Conservation (phyloP, 2,797 vertebrate genomes). For the Intellagama lesueurii region DNA sequence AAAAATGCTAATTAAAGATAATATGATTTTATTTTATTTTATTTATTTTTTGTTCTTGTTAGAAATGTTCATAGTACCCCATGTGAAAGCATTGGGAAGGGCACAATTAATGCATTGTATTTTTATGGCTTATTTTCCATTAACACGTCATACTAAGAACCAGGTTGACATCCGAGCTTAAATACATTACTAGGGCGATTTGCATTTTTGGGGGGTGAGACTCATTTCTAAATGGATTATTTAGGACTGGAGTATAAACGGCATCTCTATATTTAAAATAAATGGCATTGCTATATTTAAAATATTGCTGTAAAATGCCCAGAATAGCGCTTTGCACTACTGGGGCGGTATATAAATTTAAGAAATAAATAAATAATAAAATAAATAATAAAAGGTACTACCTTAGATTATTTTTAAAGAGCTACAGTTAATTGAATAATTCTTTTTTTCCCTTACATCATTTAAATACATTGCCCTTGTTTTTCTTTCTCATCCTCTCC, state of each 20-base stretch:
- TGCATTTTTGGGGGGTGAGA: not conserved
- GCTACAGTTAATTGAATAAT: conserved; percentile 51
- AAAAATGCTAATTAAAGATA: not conserved
- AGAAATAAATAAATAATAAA: too few relatives aligned
- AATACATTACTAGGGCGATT: not conserved
- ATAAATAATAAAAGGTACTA: conserved; percentile 32
- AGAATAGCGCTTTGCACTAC: too few relatives aligned
- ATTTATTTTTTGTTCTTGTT: conserved; percentile 8
- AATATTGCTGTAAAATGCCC: too few relatives aligned
- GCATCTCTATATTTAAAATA: conserved; percentile 57
- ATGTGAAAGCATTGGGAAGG: not conserved
- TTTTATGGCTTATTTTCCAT: conserved; percentile 65
- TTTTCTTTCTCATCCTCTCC: conserved; percentile 52
- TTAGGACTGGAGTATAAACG: conserved; percentile 53
- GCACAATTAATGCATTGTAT: conserved; percentile 26
- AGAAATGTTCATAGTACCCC: conserved; percentile 46
- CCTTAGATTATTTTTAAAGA: conserved; percentile 54
- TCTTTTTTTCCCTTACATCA: conserved; percentile 55
- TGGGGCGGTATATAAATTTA: too few relatives aligned
- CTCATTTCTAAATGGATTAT: not conserved
- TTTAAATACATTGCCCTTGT: conserved; percentile 61
- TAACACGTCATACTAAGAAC: conserved; percentile 71
- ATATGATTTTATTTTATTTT: conserved; percentile 42
- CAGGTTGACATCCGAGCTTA: conserved; percentile 56
- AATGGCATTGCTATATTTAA: too few relatives aligned